phyloP scores from a whole-genome alignment of 2,797 vertebrate species.

The Phylloscopus collybita region DNA sequence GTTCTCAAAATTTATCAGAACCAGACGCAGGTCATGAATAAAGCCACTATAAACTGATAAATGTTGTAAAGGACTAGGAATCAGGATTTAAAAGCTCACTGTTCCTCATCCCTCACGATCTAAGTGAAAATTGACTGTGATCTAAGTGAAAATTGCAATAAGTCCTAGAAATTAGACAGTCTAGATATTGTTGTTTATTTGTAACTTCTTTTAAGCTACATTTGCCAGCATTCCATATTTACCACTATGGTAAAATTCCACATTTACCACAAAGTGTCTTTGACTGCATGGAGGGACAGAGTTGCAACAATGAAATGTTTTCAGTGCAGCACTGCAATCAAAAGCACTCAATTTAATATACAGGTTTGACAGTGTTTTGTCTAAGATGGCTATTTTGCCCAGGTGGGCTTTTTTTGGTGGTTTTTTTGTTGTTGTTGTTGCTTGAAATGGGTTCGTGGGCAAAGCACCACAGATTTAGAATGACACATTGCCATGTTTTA shows the following conservation, averaged over 20 bases:
- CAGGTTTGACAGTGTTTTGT: slow-evolving; percentile 30
- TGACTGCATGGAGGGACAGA: not conserved
- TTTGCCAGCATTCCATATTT: slow-evolving; percentile 7
- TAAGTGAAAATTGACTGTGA: not conserved
- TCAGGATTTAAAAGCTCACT: not conserved
- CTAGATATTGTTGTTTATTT: not conserved
- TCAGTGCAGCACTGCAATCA: not conserved
- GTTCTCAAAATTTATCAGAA: slow-evolving; percentile 27
- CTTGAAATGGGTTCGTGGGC: slow-evolving; percentile 44
- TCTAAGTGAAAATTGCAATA: not conserved
- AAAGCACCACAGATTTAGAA: slow-evolving; percentile 35
- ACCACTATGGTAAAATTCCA: not conserved
- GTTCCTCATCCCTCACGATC: not conserved
- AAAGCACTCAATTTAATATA: not conserved
- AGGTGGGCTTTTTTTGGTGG: not conserved
- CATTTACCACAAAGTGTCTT: not conserved
- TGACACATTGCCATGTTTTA: slow-evolving; percentile 22
- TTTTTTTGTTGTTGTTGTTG: not conserved
- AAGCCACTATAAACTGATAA: not conserved
- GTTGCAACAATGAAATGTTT: slow-evolving; percentile 12
- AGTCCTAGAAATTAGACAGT: slow-evolving; percentile 13
- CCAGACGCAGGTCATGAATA: not conserved
- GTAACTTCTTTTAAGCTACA: not conserved
- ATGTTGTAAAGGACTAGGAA: not conserved
- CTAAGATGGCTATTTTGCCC: slow-evolving; percentile 4